Percentiles rank a stretch among this genome's conserved stretches.
phyloP scores from a whole-genome alignment of 2,797 vertebrate genomes.

The Nothura maculosa region DNA sequence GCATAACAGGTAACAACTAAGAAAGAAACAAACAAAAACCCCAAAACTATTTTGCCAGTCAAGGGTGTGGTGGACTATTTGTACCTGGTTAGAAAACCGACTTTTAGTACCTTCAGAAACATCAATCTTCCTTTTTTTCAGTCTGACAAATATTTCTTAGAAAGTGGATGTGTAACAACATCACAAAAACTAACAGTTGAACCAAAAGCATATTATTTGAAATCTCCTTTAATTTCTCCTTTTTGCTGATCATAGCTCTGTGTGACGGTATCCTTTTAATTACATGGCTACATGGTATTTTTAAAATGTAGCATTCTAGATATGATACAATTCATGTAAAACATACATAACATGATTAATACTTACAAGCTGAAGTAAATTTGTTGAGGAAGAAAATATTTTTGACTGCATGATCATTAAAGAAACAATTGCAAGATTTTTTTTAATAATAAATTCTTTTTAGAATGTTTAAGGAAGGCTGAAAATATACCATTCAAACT shows the following conservation, averaged over 20 bases:
- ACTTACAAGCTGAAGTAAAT: background rate
- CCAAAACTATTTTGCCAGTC: background rate
- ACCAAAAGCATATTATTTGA: background rate
- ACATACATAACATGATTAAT: background rate
- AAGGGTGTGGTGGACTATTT: background rate
- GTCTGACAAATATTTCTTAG: background rate
- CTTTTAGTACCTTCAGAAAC: background rate
- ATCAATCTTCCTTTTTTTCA: background rate
- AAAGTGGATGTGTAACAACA: background rate
- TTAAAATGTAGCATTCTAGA: background rate
- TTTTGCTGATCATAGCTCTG: background rate
- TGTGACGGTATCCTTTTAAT: background rate
- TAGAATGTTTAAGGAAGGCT: background rate
- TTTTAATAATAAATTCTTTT: background rate
- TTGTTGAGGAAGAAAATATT: background rate
- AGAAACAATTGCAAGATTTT: background rate
- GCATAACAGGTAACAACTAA: background rate
- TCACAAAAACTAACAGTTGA: background rate
- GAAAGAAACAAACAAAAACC: background rate
- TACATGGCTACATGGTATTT: background rate
- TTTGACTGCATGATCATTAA: background rate
- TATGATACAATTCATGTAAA: background rate
- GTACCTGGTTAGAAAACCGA: background rate
- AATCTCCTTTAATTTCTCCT: background rate
- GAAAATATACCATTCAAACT: background rate